Conservation (phyloP, 2,113 vertebrate species). For the Addax nasomaculatus region DNA sequence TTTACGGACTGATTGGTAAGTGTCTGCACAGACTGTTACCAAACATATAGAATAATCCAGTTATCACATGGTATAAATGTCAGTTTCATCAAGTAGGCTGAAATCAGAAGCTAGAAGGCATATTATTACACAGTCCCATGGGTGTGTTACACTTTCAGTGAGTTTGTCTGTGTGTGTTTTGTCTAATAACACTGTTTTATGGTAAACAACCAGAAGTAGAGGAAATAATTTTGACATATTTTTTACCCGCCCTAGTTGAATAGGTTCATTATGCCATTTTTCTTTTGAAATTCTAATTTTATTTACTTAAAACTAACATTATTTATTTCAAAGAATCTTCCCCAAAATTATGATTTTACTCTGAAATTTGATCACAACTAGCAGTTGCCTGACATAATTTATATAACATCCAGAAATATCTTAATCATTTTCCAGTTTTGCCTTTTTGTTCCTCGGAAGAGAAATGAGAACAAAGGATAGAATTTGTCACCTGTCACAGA, state of each 20-base stretch:
- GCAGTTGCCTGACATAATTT: constrained; percentile 10
- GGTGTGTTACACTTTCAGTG: neutral
- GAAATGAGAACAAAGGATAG: neutral
- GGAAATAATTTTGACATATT: neutral
- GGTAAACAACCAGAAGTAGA: neutral
- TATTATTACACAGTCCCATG: neutral
- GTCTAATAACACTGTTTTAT: neutral
- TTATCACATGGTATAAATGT: neutral
- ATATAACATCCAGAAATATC: neutral
- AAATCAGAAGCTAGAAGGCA: neutral
- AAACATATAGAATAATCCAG: neutral
- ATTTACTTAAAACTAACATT: constrained; percentile 37
- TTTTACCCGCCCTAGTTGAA: neutral
- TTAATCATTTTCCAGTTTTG: neutral
- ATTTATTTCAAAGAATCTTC: constrained; percentile 35
- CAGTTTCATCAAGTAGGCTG: neutral
- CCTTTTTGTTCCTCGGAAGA: neutral
- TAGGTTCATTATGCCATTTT: neutral
- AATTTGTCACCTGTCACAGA: neutral
- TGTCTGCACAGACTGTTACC: neutral
- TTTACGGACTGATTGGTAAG: neutral
- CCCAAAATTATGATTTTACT: constrained; percentile 12
- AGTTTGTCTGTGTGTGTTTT: neutral
- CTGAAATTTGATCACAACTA: constrained; percentile 10
- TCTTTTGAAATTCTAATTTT: constrained; percentile 52